Conservation (phyloP, 2,797 vertebrate species). For the Rachycentron canadum region DNA sequence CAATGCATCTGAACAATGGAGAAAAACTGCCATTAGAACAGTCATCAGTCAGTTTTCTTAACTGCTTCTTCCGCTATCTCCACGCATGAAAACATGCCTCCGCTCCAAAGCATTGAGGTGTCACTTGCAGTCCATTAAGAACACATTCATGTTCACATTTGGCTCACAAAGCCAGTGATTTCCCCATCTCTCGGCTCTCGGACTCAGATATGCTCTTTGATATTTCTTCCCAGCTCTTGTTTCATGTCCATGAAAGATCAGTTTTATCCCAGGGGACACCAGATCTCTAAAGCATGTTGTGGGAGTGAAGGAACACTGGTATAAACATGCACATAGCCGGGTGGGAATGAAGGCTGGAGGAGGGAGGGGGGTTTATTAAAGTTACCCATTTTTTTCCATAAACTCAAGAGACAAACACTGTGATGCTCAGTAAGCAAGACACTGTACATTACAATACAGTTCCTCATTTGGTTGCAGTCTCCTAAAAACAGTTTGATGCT, state of each 20-base stretch:
- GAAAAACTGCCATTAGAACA: constrained; percentile 2
- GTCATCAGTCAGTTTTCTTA: constrained; percentile 28
- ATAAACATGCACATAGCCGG: constrained; percentile 50
- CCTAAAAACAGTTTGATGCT: constrained; percentile 30
- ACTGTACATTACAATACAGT: constrained; percentile 22
- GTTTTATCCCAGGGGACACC: constrained; percentile 55
- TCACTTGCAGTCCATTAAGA: constrained; percentile 54
- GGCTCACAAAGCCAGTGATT: constrained; percentile 60
- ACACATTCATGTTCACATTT: constrained; percentile 57
- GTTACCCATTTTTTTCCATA: constrained; percentile 7
- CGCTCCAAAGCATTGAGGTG: constrained; percentile 43
- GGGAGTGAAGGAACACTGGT: constrained; percentile 45
- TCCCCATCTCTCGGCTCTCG: constrained; percentile 39
- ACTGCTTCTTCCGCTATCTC: constrained; percentile 21
- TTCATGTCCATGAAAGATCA: constrained; percentile 68
- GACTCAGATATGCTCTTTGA: constrained; percentile 79
- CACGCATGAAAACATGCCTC: constrained; percentile 15
- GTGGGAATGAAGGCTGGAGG: not conserved
- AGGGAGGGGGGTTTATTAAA: constrained; percentile 21
- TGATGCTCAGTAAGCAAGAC: constrained; percentile 16
- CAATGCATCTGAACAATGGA: constrained; percentile 27
- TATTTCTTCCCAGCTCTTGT: constrained; percentile 56
- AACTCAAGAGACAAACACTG: constrained; percentile 7
- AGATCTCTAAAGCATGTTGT: constrained; percentile 56
- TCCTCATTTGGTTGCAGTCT: constrained; percentile 44